Evolutionary conservation across 2,888 invertebrate genomes (phyloP).

Genomic region (Hypercompe scribonia): DNA sequence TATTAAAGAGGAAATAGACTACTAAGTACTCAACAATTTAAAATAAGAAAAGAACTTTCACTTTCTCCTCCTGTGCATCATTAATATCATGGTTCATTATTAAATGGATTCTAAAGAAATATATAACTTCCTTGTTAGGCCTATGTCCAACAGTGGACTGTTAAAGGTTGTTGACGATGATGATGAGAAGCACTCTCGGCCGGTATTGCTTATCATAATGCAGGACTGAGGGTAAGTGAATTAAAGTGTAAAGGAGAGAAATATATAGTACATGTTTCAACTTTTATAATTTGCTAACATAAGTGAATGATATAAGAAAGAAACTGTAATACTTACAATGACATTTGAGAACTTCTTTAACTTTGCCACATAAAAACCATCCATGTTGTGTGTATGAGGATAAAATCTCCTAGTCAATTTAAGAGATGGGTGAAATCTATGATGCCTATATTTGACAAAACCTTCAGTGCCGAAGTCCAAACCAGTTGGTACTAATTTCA

Average conservation of each 20-base stretch:
- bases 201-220: not conserved
- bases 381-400: slow-evolving; percentile 99
- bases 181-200: not conserved
- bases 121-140: too few relatives aligned
- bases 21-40: too few relatives aligned
- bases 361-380: slow-evolving; percentile 99
- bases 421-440: slow-evolving; percentile 95
- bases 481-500: slow-evolving; percentile 97
- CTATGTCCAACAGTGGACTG: too few relatives aligned
- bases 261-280: not conserved
- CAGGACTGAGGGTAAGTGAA: not conserved
- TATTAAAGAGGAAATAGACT: too few relatives aligned
- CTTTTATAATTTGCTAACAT: not conserved
- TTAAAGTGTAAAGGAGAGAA: not conserved
- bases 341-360: slow-evolving; percentile 97
- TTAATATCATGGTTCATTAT: too few relatives aligned
- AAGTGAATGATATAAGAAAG: not conserved
- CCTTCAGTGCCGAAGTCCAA: slow-evolving; percentile 98
- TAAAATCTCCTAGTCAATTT: slow-evolving; percentile 96
- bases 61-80: too few relatives aligned
- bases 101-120: too few relatives aligned
- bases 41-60: too few relatives aligned
- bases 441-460: slow-evolving; percentile 94
- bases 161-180: too few relatives aligned
- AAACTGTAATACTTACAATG: slow-evolving; percentile 73